Percentiles rank a stretch among this genome's conserved stretches.
Conservation (phyloP, 2,113 vertebrate genomes). For the Danio rerio region DNA sequence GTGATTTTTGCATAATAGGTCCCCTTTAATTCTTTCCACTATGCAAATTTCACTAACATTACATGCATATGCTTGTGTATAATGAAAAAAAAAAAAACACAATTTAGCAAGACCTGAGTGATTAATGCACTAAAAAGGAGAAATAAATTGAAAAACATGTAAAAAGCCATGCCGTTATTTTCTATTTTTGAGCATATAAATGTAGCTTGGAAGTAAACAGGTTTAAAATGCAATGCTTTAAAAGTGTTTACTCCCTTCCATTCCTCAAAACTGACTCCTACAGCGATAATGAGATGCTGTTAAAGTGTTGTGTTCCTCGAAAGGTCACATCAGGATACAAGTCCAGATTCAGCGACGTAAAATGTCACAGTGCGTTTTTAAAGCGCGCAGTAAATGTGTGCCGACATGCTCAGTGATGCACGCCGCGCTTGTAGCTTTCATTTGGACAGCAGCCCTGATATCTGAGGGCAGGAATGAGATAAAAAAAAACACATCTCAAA, state of each 20-base stretch:
- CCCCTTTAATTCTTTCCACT: no score
- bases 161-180: no score
- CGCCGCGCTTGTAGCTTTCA: conserved; percentile 24
- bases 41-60: no score
- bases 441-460: not conserved
- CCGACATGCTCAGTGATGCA: conserved; percentile 49
- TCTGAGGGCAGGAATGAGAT: not conserved
- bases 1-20: no score
- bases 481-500: not conserved
- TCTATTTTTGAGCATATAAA: not conserved
- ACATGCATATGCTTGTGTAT: no score
- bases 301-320: not conserved
- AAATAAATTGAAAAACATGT: no score
- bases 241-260: not conserved
- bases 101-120: no score
- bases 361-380: conserved; percentile 7
- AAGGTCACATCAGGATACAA: conserved; percentile 14
- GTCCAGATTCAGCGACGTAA: not conserved
- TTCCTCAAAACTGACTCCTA: not conserved
- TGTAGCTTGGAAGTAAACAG: not conserved
- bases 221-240: not conserved
- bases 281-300: not conserved
- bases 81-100: no score
- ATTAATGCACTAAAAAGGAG: no score
- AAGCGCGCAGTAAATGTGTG: conserved; percentile 22